A percentile compares a stretch with the other conserved stretches of the same genome.
These are phyloP conservation scores for Phalera bucephala DNA, from an alignment of 2,888 invertebrate species.

Conservation along the genomic window DNA sequence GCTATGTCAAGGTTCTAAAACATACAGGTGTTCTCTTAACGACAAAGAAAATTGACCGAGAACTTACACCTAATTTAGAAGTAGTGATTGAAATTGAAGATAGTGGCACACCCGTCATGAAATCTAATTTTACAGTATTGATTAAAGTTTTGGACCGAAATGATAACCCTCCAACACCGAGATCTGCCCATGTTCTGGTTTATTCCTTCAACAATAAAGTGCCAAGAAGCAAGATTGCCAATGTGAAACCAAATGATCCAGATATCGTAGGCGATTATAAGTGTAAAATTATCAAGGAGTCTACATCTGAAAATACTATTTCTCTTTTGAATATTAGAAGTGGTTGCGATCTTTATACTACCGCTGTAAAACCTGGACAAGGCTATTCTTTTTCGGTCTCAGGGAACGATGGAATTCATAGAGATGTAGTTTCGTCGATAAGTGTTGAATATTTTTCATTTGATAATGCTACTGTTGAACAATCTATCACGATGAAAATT, in stretches of 20 bases:
- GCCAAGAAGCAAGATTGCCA: slow-evolving; percentile 92
- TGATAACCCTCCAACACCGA: slow-evolving; percentile 93
- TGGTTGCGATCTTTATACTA: slow-evolving; percentile 91
- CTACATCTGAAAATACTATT: slow-evolving; percentile 82
- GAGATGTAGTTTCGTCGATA: slow-evolving; percentile 93
- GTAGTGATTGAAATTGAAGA: slow-evolving; percentile 93
- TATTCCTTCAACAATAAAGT: slow-evolving; percentile 89
- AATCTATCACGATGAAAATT: slow-evolving; percentile 90
- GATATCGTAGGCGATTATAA: slow-evolving; percentile 95
- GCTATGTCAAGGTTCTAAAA: slow-evolving; percentile 89
- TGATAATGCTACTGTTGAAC: slow-evolving; percentile 91
- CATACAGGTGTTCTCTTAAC: slow-evolving; percentile 92
- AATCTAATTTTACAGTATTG: slow-evolving; percentile 89
- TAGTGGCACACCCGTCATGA: slow-evolving; percentile 92
- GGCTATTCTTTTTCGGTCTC: slow-evolving; percentile 91
- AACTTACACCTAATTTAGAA: slow-evolving; percentile 88
- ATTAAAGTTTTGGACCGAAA: slow-evolving; percentile 93
- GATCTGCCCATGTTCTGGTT: slow-evolving; percentile 91
- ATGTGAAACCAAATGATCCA: slow-evolving; percentile 95
- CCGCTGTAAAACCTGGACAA: slow-evolving; percentile 86
- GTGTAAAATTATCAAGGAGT: slow-evolving; percentile 90
- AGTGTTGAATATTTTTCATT: slow-evolving; percentile 92
- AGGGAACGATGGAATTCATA: slow-evolving; percentile 95
- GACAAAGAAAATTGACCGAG: slow-evolving; percentile 91
- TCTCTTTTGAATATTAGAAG: slow-evolving; percentile 87